Evolutionary conservation across 1,140 invertebrate species (phyloP), one percentile per base, ranked within the genome.

Genomic region (Drosophila miranda): DNA sequence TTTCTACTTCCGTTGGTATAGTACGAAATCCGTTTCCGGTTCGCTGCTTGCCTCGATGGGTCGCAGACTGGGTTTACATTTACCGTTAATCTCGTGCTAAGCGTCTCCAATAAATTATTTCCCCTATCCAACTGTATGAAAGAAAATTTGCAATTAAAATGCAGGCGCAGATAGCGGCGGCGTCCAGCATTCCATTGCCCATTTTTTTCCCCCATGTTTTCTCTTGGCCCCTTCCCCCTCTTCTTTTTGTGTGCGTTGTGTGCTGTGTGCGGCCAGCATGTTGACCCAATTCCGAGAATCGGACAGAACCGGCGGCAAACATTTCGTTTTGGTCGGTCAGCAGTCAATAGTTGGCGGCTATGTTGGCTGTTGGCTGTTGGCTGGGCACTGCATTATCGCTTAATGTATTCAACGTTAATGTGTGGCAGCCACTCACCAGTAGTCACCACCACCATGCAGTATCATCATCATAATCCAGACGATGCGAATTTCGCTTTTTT

Each of bases 121-220:
- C 75, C 81, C 75, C 81, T 55, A 48, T 13, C 43, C 59, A 28
- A 46, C 26, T 59, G 55, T 41, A 34, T 69, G 50, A 41, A 48
- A 21, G 45, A 73, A 73, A 86, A 84, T 84, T 84, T 86, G 81
- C 81, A 84, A 84, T 87, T 84, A 87, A 87, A 84, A 87, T 84
- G 81, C 81, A 86, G 61, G 73, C 77, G 68, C 52, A 86, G 62
- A 71, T 74, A 63, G 58, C 30, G 42, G 38, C 23, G 21, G 43
- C 19, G 23, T 44, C 38, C 26, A 28, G 23, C 42, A 9, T 72
- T 63, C 46, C 14, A 23, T 16, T 48, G 57, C 51, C 41, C 58
- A 44, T 54, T 77, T 49, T 23, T 13, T 11, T 19, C 19, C n/a
- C 34, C n/a, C 34, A 38, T 16, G 11, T 56, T 56, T 48, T 21